A percentile compares a stretch with the other conserved stretches of the same genome.
Evolutionary conservation across 2,888 invertebrate species (phyloP).

Genomic region (Apotomis turbidana): DNA sequence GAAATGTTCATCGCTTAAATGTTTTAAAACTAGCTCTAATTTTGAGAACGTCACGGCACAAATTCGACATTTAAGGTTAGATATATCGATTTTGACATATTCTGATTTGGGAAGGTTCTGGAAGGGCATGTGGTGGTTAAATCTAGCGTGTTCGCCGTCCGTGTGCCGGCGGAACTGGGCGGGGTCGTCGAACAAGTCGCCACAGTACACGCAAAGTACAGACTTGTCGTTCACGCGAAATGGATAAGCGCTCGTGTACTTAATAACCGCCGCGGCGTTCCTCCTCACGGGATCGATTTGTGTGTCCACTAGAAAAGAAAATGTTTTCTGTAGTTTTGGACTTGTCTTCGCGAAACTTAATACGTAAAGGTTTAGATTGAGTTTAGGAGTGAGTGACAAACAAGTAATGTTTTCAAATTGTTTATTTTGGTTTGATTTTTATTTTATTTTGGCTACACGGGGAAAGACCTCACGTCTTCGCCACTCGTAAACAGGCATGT

Average conservation of each 20-base stretch:
- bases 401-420: too few species aligned
- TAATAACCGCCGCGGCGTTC: conserved; percentile 50
- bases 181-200: conserved; percentile 35
- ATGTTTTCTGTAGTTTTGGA: conserved; percentile 34
- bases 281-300: conserved; percentile 48
- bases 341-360: background rate
- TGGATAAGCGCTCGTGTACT: conserved; percentile 50
- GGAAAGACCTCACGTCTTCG: too few species aligned
- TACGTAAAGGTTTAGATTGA: background rate
- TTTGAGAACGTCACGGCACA: conserved; percentile 25
- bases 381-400: background rate
- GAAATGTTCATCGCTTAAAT: conserved; percentile 36
- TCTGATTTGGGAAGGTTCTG: conserved; percentile 39
- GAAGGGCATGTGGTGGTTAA: conserved; percentile 34
- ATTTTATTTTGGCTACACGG: too few species aligned
- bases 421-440: too few species aligned
- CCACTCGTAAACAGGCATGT: too few species aligned
- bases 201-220: conserved; percentile 47
- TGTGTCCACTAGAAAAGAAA: conserved; percentile 43
- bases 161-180: conserved; percentile 41
- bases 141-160: conserved; percentile 38
- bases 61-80: conserved; percentile 40
- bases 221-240: conserved; percentile 47
- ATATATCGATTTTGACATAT: conserved; percentile 43
- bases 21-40: conserved; percentile 28